Evolutionary conservation across 2,888 invertebrate genomes (phyloP).

Genomic region (Rhyacophila evoluta): DNA sequence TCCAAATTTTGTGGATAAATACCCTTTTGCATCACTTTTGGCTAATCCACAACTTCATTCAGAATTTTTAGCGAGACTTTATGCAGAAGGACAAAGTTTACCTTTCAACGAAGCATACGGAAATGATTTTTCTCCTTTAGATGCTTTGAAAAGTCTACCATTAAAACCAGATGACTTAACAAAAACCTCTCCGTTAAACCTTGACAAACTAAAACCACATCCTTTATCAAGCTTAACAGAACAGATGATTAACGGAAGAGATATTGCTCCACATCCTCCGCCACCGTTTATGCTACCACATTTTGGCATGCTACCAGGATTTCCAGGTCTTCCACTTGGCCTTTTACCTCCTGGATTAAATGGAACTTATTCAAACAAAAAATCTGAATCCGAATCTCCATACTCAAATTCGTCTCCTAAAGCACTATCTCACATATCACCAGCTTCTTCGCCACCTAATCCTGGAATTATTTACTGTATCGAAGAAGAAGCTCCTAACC

Average conservation of each 20-base stretch:
- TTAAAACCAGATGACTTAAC: slow-evolving; percentile 46
- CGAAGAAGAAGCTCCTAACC: slow-evolving; percentile 76
- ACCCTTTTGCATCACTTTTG: slow-evolving; percentile 66
- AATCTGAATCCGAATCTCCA: slow-evolving; percentile 57
- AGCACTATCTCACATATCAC: slow-evolving; percentile 29
- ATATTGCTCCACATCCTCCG: slow-evolving; percentile 61
- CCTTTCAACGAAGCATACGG: slow-evolving; percentile 69
- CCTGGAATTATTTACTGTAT: slow-evolving; percentile 70
- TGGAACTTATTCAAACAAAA: slow-evolving; percentile 58
- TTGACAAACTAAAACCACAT: slow-evolving; percentile 45
- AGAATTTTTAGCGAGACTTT: slow-evolving; percentile 82
- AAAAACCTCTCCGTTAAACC: slow-evolving; percentile 30
- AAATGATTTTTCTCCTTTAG: slow-evolving; percentile 57
- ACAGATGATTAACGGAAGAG: slow-evolving; percentile 50
- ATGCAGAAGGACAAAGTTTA: slow-evolving; percentile 76
- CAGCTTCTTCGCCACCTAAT: slow-evolving; percentile 58
- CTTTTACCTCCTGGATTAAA: slow-evolving; percentile 63
- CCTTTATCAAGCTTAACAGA: slow-evolving; percentile 50
- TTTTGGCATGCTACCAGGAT: slow-evolving; percentile 67
- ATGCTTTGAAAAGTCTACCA: slow-evolving; percentile 66
- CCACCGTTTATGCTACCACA: slow-evolving; percentile 67
- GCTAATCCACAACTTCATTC: slow-evolving; percentile 78
- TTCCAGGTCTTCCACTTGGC: slow-evolving; percentile 66
- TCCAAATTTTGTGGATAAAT: slow-evolving; percentile 62
- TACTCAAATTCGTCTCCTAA: slow-evolving; percentile 56